Base-by-base conservation (phyloP, 53 echinoderm and acorn worm genomes). In the Arbacia lixula region DNA sequence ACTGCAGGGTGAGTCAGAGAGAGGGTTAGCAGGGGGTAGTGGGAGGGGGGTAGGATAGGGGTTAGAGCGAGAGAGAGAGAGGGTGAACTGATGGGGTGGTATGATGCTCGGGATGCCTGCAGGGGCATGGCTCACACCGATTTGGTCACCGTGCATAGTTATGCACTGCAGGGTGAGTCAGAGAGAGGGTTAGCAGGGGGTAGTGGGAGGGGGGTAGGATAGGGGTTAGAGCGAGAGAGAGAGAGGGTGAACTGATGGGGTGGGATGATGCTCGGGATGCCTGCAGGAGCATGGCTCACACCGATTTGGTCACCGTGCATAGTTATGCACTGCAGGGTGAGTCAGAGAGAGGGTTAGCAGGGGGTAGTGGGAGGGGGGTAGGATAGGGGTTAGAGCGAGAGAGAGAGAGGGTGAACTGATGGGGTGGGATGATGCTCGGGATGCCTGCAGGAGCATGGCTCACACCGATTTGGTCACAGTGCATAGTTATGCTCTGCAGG, bases 261-360 rank as follows among this genome's bases (percentile, higher is more conserved):
- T 95, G 95, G 94, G 22, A 39, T 51, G 89, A 92, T 35, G 95
- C 87, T 4, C 81, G 92, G n/a, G 85, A 86, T 56, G 72, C 53
- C 29, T 95, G 95, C 14, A 66, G 60, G 66, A 54, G 37, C 9
- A 60, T 75, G 1, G 83, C 78, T 2, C 50, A 65, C n/a, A 91
- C 87, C 5, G 88, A 95, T 28, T 66, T 95, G 64, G 95, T 74
- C 1, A 95, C 92, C 0, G 63, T 95, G 17, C 95, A 95, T 73
- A 84, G 64, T 24, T 78, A 87, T 36, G 77, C 84, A 14, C 54
- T 89, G 11, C 87, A 93, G 49, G 84, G 93, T 93, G 29, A 66
- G 66, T 79, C n/a, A n/a, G n/a, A n/a, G n/a, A n/a, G n/a, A n/a
- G n/a, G n/a, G n/a, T n/a, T n/a, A n/a, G n/a, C n/a, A n/a, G n/a